Percentiles rank a stretch among this genome's conserved stretches.
Conservation (phyloP, 2,888 invertebrate genomes). For the Drosophila algonquin region DNA sequence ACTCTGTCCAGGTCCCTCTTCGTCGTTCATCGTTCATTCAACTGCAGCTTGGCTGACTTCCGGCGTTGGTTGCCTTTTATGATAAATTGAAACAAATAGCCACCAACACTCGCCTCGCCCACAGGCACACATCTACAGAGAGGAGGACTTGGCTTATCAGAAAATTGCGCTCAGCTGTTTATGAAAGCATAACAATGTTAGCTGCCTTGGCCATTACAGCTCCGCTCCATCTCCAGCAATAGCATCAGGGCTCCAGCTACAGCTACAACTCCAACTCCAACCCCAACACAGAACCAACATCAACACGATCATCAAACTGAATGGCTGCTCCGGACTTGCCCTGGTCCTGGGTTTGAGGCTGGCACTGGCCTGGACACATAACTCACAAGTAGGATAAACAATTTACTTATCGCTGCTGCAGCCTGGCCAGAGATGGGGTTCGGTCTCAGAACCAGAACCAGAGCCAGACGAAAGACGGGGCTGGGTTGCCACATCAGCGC, state of each 20-base stretch:
- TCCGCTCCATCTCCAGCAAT: not conserved
- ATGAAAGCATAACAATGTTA: constrained; percentile 79
- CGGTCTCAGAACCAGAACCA: not conserved
- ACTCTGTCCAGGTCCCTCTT: not conserved
- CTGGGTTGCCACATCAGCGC: constrained; percentile 57
- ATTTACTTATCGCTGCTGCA: constrained; percentile 78
- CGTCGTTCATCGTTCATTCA: constrained; percentile 68
- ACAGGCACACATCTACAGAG: constrained; percentile 29
- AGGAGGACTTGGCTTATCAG: constrained; percentile 72
- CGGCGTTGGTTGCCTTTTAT: constrained; percentile 78
- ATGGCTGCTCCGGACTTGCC: constrained; percentile 30
- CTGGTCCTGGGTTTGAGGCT: constrained; percentile 15
- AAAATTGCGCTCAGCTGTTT: constrained; percentile 79
- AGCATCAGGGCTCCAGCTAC: not conserved
- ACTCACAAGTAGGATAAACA: constrained; percentile 79
- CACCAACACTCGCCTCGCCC: constrained; percentile 51
- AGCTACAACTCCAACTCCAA: constrained; percentile 1
- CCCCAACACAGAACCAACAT: constrained; percentile 51
- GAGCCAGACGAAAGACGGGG: constrained; percentile 31
- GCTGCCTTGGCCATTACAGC: constrained; percentile 65
- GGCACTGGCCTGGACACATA: constrained; percentile 65
- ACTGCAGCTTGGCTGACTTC: constrained; percentile 76
- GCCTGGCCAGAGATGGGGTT: constrained; percentile 22
- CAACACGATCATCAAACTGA: constrained; percentile 77
- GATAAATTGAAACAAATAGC: constrained; percentile 78